Percentiles rank a stretch among this genome's conserved stretches.
Evolutionary conservation across 1,140 invertebrate genomes (phyloP).

Genomic region (Scaptodrosophila lebanonensis): DNA sequence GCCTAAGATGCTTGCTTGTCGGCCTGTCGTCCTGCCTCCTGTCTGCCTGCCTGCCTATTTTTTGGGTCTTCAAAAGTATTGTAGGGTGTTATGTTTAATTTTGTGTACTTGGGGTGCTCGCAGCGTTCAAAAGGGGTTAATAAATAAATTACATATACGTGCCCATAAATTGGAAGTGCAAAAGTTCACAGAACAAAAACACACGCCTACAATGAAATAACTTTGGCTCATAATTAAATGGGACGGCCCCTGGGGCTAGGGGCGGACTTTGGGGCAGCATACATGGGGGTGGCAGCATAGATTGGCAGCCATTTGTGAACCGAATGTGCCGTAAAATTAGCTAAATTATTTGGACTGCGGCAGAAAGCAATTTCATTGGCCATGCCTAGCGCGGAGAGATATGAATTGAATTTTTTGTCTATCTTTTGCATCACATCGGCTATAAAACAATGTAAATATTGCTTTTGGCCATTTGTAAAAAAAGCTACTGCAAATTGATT

Average conservation of each 20-base stretch:
- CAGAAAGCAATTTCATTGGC: too few relatives aligned
- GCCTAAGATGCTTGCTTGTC: constrained; percentile 27
- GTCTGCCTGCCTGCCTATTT: not conserved
- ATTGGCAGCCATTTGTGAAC: constrained; percentile 62
- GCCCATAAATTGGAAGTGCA: constrained; percentile 65
- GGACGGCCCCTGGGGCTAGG: constrained; percentile 9
- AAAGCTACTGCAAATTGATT: too few relatives aligned
- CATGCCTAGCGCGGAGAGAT: too few relatives aligned
- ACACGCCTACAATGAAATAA: constrained; percentile 16
- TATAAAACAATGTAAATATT: too few relatives aligned
- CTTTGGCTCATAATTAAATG: constrained; percentile 44
- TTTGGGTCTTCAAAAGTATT: too few relatives aligned
- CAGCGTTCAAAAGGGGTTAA: constrained; percentile 62
- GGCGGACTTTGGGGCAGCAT: constrained; percentile 11
- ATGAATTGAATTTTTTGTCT: too few relatives aligned
- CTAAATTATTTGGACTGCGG: too few relatives aligned
- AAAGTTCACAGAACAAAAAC: constrained; percentile 53
- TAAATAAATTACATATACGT: constrained; percentile 74
- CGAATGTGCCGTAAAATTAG: constrained; percentile 63
- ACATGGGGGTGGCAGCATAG: constrained; percentile 7
- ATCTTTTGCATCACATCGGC: too few relatives aligned
- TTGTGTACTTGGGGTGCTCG: not conserved
- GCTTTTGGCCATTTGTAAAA: too few relatives aligned
- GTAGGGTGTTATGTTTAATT: too few relatives aligned
- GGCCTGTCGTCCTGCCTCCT: constrained; percentile 9